Base-by-base conservation (phyloP, 2,797 vertebrate genomes). In the Emys orbicularis region DNA sequence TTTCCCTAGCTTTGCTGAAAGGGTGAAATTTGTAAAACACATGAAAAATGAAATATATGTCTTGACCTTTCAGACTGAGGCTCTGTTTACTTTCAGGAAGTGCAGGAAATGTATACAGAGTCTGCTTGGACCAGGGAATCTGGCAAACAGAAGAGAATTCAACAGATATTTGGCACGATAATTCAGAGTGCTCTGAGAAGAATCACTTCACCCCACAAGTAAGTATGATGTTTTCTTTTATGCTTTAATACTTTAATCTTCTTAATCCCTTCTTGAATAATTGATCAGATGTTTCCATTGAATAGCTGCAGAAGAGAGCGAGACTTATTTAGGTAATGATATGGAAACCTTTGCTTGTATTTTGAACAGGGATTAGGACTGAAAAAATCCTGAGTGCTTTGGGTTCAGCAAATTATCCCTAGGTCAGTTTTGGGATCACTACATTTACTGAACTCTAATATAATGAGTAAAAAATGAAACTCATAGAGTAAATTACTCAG, bases 121-220 rank as follows among this genome's bases (percentile, higher is more conserved):
- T 98, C 96, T 99, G 99, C 96, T 97, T 98, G 92, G 98, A 98
- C 44, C 97, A 95, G 47, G 99, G 99, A 53, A 98, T 94, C 88
- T 99, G 99, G 99, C 98, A 98, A 95, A 98, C 49, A 1, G 89
- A 65, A 86, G 98, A 98, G 92, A 99, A 99, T 97, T 98, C 99
- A 92, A 99, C 99, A 4, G 97, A 97, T 52, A 93, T 98, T 91
- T 99, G 99, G 99, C 98, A 98, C 86, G 98, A 99, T 74, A 97
- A 98, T 44, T 98, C 99, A 0, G 99, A 99, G 95, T 99, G 99
- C 97, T 94, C 98, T 87, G 96, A 97, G 94, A 92, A 98, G 93
- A 94, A 98, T 57, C 86, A 97, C 97, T 98, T 99, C 77, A 88
- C 98, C 97, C 95, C 98, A 90, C 97, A 98, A 52, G 99, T 99